phyloP scores from a whole-genome alignment of 2,797 vertebrate genomes.

The Merluccius polli region DNA sequence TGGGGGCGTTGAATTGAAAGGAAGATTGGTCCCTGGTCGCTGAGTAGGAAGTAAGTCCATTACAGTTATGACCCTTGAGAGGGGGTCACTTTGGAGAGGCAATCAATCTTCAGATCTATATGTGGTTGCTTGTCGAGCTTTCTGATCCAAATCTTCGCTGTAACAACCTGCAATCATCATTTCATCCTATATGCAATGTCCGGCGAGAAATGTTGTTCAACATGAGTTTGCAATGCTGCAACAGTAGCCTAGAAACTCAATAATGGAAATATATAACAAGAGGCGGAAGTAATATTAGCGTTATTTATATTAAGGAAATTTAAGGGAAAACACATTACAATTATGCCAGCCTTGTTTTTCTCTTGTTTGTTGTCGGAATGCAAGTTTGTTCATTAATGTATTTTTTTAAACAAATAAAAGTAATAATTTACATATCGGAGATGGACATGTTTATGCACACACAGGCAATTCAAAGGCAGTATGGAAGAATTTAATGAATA shows the following conservation, averaged over 20 bases:
- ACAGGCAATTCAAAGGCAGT: neutral
- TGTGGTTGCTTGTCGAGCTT: neutral
- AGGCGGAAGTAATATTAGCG: neutral
- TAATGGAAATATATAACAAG: neutral
- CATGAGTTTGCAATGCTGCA: neutral
- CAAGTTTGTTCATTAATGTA: neutral
- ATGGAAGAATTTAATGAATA: neutral
- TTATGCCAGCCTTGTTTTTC: neutral
- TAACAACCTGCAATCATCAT: neutral
- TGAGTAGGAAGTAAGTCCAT: constrained; percentile 65
- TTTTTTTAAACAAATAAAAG: neutral
- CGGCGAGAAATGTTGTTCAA: neutral
- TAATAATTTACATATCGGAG: neutral
- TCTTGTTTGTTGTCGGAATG: neutral
- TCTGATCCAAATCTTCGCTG: neutral
- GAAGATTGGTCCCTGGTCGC: constrained; percentile 56
- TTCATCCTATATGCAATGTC: neutral
- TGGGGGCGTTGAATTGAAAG: constrained; percentile 39
- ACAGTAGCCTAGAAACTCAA: neutral
- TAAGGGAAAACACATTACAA: neutral
- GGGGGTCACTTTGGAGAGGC: neutral
- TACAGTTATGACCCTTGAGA: constrained; percentile 56
- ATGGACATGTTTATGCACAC: constrained; percentile 3
- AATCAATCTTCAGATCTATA: constrained; percentile 1
- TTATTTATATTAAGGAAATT: neutral